Percentiles rank a stretch among this genome's conserved stretches.
Conservation (phyloP, 2,888 invertebrate genomes). For the Sesia apiformis region DNA sequence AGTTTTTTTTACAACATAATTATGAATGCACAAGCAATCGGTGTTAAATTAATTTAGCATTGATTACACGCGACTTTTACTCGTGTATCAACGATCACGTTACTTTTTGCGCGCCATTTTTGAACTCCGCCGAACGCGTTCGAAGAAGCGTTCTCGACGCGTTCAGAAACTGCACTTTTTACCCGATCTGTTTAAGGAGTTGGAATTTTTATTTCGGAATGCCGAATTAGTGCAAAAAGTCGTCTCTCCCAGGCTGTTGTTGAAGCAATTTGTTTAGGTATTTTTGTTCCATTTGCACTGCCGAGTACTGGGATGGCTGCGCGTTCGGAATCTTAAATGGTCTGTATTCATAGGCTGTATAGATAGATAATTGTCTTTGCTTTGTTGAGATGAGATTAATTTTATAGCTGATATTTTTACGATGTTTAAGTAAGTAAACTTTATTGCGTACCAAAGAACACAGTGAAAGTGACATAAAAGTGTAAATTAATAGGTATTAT, state of each 20-base stretch:
- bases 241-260: constrained; percentile 43
- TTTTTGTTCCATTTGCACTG: constrained; percentile 62
- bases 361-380: constrained; percentile 19
- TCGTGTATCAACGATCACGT: constrained; percentile 3
- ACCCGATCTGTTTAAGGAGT: constrained; percentile 50
- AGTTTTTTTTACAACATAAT: too few relatives aligned
- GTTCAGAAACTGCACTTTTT: constrained; percentile 45
- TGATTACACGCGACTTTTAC: constrained; percentile 16
- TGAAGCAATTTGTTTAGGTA: constrained; percentile 67
- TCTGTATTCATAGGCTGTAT: constrained; percentile 33
- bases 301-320: constrained; percentile 18
- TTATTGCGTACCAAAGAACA: too few relatives aligned
- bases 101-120: constrained; percentile 16
- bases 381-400: neutral
- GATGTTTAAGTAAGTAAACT: too few relatives aligned
- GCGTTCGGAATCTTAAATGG: constrained; percentile 54
- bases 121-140: constrained; percentile 30
- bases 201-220: constrained; percentile 74
- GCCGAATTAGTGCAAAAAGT: constrained; percentile 74
- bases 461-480: too few relatives aligned
- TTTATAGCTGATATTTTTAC: too few relatives aligned
- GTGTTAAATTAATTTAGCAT: constrained; percentile 4
- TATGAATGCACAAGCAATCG: neutral
- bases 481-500: too few relatives aligned
- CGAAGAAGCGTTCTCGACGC: constrained; percentile 32